phyloP scores from a whole-genome alignment of 2,888 invertebrate species.

The Teleiodes luculella region DNA sequence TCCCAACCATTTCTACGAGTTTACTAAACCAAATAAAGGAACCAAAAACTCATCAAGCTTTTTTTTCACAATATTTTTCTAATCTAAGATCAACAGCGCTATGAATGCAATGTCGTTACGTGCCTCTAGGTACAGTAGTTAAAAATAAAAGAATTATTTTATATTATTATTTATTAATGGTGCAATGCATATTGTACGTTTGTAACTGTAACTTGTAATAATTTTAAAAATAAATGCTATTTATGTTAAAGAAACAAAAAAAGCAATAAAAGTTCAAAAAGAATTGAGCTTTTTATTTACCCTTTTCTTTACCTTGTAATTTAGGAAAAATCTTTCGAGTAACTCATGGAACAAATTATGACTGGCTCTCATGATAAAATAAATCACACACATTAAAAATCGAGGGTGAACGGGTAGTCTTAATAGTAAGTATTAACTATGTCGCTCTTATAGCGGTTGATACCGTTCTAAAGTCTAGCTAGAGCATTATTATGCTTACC shows the following conservation, averaged over 20 bases:
- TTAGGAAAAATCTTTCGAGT: too few species aligned
- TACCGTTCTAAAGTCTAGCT: too few species aligned
- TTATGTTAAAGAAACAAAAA: conserved; percentile 77
- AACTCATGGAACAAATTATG: too few species aligned
- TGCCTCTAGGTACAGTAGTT: conserved; percentile 64
- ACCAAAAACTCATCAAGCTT: conserved; percentile 66
- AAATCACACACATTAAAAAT: too few species aligned
- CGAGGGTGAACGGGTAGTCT: too few species aligned
- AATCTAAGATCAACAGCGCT: conserved; percentile 63
- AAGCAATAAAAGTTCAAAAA: conserved; percentile 76
- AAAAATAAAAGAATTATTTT: conserved; percentile 71
- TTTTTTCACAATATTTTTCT: conserved; percentile 71
- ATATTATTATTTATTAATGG: conserved; percentile 75
- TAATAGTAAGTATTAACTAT: too few species aligned
- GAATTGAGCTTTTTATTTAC: conserved; percentile 53
- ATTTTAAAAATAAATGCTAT: conserved; percentile 75
- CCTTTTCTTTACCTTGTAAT: neutral
- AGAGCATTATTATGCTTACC: too few species aligned
- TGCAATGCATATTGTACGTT: conserved; percentile 74
- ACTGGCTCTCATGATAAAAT: too few species aligned
- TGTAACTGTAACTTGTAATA: conserved; percentile 76
- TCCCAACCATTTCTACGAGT: conserved; percentile 57
- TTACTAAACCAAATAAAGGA: conserved; percentile 70
- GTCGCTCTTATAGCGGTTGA: too few species aligned
- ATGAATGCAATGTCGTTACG: conserved; percentile 49